These are phyloP conservation scores for Heliconius cydno DNA, from an alignment of 2,888 invertebrate genomes.

Conservation along the genomic window DNA sequence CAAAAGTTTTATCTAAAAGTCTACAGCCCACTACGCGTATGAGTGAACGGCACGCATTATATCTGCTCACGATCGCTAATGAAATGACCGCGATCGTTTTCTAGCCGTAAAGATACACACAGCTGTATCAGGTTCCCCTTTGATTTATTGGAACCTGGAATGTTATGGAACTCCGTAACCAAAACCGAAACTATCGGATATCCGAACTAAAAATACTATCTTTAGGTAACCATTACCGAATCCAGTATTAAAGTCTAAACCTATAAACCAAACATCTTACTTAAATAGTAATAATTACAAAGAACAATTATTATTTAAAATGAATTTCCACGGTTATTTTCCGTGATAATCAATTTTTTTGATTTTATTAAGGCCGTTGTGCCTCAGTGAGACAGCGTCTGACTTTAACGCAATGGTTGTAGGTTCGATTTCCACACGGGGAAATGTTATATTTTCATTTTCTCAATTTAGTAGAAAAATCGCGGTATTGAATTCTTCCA, in stretches of 20 bases:
- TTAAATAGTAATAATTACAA: no score
- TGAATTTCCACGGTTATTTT: no score
- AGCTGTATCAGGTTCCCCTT: constrained; percentile 6
- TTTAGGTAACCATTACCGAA: no score
- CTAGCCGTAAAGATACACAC: constrained; percentile 57
- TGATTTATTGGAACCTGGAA: constrained; percentile 6
- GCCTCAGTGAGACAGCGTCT: no score
- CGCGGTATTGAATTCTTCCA: background rate
- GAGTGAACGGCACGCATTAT: constrained; percentile 70
- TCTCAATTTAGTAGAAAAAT: background rate
- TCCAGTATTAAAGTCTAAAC: no score
- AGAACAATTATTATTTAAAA: no score
- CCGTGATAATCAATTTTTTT: background rate
- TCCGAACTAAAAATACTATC: no score
- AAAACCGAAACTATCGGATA: no score
- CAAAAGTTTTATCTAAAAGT: constrained; percentile 50
- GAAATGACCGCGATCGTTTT: constrained; percentile 74
- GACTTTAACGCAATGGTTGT: background rate
- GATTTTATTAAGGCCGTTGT: background rate
- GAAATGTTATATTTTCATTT: background rate
- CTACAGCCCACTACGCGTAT: constrained; percentile 52
- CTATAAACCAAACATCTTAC: no score
- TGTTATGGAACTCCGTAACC: no score
- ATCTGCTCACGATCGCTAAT: constrained; percentile 81
- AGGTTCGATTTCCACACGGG: background rate